Evolutionary conservation across 2,113 vertebrate genomes (phyloP), one percentile per base, ranked within the genome.

Genomic region (Toxostoma redivivum): DNA sequence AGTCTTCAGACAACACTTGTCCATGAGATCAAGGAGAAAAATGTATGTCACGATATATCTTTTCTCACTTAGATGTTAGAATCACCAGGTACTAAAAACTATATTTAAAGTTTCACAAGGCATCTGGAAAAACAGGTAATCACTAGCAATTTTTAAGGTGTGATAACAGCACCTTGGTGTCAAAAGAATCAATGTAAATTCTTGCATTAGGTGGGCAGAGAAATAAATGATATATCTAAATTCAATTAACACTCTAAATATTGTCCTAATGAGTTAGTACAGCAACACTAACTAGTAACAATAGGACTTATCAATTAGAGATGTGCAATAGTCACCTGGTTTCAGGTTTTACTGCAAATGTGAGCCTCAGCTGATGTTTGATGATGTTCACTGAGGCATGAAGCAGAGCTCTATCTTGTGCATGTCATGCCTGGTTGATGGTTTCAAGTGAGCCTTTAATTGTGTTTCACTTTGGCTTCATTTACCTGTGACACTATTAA

Each of bases 41-140:
- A 60, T 88, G 48, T 57, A 66, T 73, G 72, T 91, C 86, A 88
- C 31, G 40, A 69, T 91, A 95, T 33, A 81, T 45, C 87, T 95
- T 90, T 97, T 96, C 94, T 94, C 95, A 95, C 92, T 96, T 95
- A 97, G 86, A 93, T 95, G 48, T 96, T 95, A 95, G 88, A 97
- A 96, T 96, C 96, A 87, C 81, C 11, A 5, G 72, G 89, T 93
- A 96, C 88, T 95, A 96, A 97, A 98, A 95, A 71, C 80, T 94
- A 80, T 91, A 91, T 88, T 88, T 95, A 92, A 96, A 95, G 87
- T 88, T 97, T 97, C 92, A 88, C 42, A 90, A 90, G 28, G 20
- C 82, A 58, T 25, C 94, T 98, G 97, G 81, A 93, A 96, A 97
- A 98, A 60, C 12, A 66, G 47, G 45, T 58, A 90, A 94, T 95